phyloP scores from a whole-genome alignment of 2,113 vertebrate genomes.

The Osmerus mordax region DNA sequence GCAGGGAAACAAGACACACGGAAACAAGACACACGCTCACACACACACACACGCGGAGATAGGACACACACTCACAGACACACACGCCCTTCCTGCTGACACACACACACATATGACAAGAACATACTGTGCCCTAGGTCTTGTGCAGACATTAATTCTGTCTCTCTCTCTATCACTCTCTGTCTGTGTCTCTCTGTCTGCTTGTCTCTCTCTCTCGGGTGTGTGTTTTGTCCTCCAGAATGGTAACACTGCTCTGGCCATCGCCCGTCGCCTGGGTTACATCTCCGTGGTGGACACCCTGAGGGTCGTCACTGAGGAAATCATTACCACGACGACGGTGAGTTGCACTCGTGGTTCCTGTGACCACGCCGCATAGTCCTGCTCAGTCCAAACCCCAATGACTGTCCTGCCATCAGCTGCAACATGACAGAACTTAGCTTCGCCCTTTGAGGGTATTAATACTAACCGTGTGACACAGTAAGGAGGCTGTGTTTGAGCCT shows the following conservation, averaged over 20 bases:
- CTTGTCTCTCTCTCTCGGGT: background rate
- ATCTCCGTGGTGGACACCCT: slow-evolving; percentile 98
- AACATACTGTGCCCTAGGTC: background rate
- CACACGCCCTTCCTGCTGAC: background rate
- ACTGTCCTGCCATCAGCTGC: background rate
- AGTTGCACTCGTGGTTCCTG: slow-evolving; percentile 37
- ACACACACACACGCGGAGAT: background rate
- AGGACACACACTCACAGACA: slow-evolving; percentile 3
- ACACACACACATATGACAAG: background rate
- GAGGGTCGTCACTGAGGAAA: slow-evolving; percentile 94
- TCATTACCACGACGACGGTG: slow-evolving; percentile 93
- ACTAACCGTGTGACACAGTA: no score
- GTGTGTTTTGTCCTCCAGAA: slow-evolving; percentile 75
- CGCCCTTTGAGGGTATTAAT: background rate
- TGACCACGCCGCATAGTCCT: background rate
- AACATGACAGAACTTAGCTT: background rate
- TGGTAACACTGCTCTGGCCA: slow-evolving; percentile 92
- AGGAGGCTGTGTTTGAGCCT: no score
- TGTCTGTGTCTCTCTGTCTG: background rate
- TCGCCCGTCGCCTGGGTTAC: slow-evolving; percentile 90
- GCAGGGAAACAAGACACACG: slow-evolving; percentile 4
- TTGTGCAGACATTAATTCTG: no score
- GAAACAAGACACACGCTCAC: slow-evolving; percentile 2
- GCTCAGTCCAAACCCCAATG: no score
- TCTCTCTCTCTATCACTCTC: background rate